phyloP scores from a whole-genome alignment of 2,797 vertebrate species.

The Tangara arthus region DNA sequence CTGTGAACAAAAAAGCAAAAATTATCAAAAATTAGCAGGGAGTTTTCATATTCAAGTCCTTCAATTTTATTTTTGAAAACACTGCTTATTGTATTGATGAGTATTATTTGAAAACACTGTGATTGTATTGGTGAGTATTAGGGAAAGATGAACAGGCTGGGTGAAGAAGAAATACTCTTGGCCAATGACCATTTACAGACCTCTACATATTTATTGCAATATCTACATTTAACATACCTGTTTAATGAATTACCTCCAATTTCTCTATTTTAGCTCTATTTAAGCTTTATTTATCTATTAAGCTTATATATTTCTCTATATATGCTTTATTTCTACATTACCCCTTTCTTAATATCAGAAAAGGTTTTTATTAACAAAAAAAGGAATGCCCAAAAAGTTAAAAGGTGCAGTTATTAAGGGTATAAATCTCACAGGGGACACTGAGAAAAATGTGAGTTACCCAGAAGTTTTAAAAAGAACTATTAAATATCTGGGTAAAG shows the following conservation, averaged over 20 bases:
- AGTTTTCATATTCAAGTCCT: neutral
- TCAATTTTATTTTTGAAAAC: neutral
- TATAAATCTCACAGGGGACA: neutral
- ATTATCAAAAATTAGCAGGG: neutral
- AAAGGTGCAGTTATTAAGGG: neutral
- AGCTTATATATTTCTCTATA: too few relatives aligned
- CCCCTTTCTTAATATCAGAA: neutral
- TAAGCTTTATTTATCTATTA: neutral
- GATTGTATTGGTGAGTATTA: neutral
- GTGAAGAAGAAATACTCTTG: neutral
- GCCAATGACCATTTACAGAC: neutral
- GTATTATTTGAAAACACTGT: neutral
- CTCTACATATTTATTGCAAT: neutral
- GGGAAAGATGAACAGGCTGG: neutral
- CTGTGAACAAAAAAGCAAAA: conserved; percentile 68
- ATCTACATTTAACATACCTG: neutral
- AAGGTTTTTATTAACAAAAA: neutral
- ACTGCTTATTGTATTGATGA: neutral
- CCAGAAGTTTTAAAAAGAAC: neutral
- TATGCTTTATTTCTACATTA: too few relatives aligned
- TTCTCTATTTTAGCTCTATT: neutral
- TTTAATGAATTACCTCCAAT: neutral
- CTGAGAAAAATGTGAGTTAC: neutral
- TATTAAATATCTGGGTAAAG: neutral
- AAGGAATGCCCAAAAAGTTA: neutral